A percentile compares a stretch with the other conserved stretches of the same genome.
Conservation (phyloP, 2,888 invertebrate genomes). For the Drosophila kokeensis region DNA sequence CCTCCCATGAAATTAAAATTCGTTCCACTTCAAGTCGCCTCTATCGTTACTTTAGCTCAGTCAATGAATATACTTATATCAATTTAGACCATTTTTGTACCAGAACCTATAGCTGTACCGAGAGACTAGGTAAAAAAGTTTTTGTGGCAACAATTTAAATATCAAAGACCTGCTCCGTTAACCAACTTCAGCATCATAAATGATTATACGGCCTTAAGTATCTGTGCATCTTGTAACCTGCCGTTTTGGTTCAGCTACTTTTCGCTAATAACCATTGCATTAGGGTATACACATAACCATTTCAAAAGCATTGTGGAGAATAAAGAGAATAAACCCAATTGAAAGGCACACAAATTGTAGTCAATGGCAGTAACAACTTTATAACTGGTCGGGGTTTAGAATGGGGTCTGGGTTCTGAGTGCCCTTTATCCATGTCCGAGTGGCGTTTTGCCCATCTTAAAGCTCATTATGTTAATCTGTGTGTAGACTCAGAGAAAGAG, state of each 20-base stretch:
- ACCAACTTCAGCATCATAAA: slow-evolving; percentile 16
- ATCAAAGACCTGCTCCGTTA: slow-evolving; percentile 5
- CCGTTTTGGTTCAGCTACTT: slow-evolving; percentile 6
- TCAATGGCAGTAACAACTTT: slow-evolving; percentile 72
- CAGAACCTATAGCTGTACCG: background rate
- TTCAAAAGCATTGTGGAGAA: slow-evolving; percentile 39
- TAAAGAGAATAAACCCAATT: slow-evolving; percentile 36
- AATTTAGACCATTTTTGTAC: background rate
- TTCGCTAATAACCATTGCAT: slow-evolving; percentile 27
- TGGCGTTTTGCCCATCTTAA: slow-evolving; percentile 46
- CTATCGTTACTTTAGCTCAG: background rate
- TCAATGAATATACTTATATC: no score
- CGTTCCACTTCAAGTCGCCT: background rate
- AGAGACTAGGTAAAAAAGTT: slow-evolving; percentile 14
- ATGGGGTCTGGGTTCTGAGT: slow-evolving; percentile 1
- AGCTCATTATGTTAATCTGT: slow-evolving; percentile 75
- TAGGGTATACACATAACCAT: slow-evolving; percentile 45
- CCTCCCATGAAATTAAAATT: background rate
- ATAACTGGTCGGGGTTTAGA: slow-evolving; percentile 45
- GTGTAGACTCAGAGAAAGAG: slow-evolving; percentile 15
- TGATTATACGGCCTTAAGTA: background rate
- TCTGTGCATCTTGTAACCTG: background rate
- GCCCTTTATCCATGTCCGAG: slow-evolving; percentile 33
- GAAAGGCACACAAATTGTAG: slow-evolving; percentile 66
- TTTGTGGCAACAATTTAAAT: background rate